Evolutionary conservation across 1,140 invertebrate species (phyloP).

Genomic region (Aphidius gifuensis): DNA sequence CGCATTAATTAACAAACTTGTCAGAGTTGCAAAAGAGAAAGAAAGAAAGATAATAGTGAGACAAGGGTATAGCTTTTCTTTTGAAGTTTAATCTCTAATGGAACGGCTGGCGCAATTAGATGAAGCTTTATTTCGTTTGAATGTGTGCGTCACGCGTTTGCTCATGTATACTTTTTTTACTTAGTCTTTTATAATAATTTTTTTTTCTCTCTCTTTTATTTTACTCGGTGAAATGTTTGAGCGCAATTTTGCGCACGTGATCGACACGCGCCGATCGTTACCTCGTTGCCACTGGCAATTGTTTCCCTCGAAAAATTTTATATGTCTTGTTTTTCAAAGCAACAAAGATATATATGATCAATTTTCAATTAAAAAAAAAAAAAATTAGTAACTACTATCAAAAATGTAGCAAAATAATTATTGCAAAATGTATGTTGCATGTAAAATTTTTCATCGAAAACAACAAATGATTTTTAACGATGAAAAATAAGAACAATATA

Average conservation of each 20-base stretch:
- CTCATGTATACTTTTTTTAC: background rate
- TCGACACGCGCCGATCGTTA: constrained; percentile 44
- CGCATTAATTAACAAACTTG: constrained; percentile 17
- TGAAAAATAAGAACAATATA: no score
- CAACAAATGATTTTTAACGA: no score
- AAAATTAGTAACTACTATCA: background rate
- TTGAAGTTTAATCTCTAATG: constrained; percentile 50
- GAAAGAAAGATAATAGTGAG: background rate
- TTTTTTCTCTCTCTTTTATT: constrained; percentile 5
- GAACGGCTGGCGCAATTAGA: constrained; percentile 42
- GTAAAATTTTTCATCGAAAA: no score
- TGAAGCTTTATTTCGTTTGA: constrained; percentile 36
- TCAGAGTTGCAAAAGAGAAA: no score
- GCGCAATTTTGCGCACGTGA: constrained; percentile 39
- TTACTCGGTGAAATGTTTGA: constrained; percentile 34
- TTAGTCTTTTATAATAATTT: background rate
- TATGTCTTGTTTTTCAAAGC: background rate
- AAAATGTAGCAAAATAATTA: no score
- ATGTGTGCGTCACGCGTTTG: constrained; percentile 7
- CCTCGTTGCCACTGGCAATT: constrained; percentile 35
- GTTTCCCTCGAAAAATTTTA: constrained; percentile 37
- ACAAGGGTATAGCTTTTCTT: constrained; percentile 23
- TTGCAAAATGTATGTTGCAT: no score
- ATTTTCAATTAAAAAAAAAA: background rate
- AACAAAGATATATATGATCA: background rate